Evolutionary conservation across 2,888 invertebrate species (phyloP).

Genomic region (Leptothorax acervorum): DNA sequence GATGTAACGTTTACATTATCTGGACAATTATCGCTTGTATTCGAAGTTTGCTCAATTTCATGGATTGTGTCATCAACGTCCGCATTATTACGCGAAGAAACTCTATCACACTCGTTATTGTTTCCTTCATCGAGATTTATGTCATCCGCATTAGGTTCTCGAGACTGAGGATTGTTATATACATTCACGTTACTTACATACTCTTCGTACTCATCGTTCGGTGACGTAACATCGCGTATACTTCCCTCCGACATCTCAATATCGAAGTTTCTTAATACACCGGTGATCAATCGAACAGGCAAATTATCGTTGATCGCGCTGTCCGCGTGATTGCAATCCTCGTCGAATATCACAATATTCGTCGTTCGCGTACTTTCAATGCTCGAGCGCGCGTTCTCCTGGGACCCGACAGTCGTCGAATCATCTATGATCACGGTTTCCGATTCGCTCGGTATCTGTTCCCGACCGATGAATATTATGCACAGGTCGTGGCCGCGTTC

Average conservation of each 20-base stretch:
- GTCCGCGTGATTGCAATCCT: not conserved
- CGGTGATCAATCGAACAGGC: not conserved
- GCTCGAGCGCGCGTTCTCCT: not conserved
- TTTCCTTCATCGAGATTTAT: not conserved
- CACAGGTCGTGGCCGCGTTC: constrained; percentile 4
- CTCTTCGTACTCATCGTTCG: constrained; percentile 6
- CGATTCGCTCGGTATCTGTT: not conserved
- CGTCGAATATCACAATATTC: not conserved
- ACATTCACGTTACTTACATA: not conserved
- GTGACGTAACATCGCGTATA: not conserved
- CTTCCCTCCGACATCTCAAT: constrained; percentile 9
- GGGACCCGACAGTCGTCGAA: not conserved
- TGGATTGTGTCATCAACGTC: not conserved
- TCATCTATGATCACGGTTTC: not conserved
- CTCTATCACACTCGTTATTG: not conserved
- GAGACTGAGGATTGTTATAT: not conserved
- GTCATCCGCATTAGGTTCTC: not conserved
- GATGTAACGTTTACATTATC: not conserved
- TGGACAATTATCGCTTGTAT: not conserved
- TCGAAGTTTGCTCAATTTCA: not conserved
- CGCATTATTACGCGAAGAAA: not conserved
- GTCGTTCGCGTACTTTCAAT: not conserved
- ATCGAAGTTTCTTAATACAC: not conserved
- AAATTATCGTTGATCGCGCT: not conserved
- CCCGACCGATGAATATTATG: constrained; percentile 13